These are phyloP conservation scores for Brachionus manjavacas DNA, from an alignment of 1,140 invertebrate genomes.

Conservation along the genomic window DNA sequence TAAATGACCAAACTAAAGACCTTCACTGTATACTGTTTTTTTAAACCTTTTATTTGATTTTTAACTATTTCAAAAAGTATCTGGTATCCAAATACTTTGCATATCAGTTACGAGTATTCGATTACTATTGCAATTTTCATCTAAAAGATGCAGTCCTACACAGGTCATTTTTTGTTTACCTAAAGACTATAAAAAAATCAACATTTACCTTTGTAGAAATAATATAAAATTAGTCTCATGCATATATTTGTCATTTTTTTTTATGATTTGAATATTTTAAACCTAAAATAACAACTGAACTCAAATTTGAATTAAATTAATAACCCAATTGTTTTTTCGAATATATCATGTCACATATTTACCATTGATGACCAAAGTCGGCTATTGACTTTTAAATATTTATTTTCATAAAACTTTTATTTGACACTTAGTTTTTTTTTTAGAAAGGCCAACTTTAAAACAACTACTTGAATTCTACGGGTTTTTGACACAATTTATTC, in stretches of 20 bases:
- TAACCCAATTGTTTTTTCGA: conserved; percentile 16
- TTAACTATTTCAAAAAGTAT: not conserved
- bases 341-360: not conserved
- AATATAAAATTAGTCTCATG: not conserved
- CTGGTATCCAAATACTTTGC: not conserved
- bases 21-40: not conserved
- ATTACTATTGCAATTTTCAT: not conserved
- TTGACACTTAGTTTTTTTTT: not conserved
- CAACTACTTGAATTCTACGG: not conserved
- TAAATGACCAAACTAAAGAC: no score
- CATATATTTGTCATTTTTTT: not conserved
- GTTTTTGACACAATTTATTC: not conserved
- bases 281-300: not conserved
- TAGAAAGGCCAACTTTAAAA: not conserved
- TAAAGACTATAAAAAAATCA: conserved; percentile 23
- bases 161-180: not conserved
- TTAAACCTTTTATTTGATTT: not conserved
- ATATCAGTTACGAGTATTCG: not conserved
- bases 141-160: not conserved
- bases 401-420: not conserved
- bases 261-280: not conserved
- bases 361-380: not conserved
- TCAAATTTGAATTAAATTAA: conserved; percentile 20
- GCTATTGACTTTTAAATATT: conserved; percentile 5
- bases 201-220: not conserved